Evolutionary conservation across 2,888 invertebrate species (phyloP).

Genomic region (Aphelenchoides bicaudatus): DNA sequence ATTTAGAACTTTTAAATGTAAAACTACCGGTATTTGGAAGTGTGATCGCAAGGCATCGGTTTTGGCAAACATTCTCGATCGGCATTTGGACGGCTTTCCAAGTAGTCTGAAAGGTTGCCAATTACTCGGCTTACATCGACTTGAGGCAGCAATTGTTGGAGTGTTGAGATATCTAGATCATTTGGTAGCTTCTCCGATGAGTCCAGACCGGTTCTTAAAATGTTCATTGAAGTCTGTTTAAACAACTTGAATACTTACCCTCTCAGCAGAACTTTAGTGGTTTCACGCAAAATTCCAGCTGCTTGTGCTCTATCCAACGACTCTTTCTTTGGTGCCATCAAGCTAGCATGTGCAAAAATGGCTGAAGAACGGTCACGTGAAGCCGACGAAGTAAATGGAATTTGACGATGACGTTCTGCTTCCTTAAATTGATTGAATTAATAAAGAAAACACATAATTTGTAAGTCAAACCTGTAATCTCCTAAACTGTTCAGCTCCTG

Average conservation of each 20-base stretch:
- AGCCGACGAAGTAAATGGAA: slow-evolving; percentile 17
- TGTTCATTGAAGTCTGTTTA: background rate
- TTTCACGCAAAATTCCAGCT: slow-evolving; percentile 55
- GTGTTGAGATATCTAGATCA: slow-evolving; percentile 47
- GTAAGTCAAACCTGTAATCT: too few relatives aligned
- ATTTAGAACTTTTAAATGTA: too few relatives aligned
- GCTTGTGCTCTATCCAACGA: slow-evolving; percentile 55
- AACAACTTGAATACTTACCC: slow-evolving; percentile 38
- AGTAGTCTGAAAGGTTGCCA: slow-evolving; percentile 52
- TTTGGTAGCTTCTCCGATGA: slow-evolving; percentile 49
- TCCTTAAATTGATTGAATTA: too few relatives aligned
- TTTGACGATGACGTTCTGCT: slow-evolving; percentile 34
- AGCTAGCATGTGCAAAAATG: slow-evolving; percentile 49
- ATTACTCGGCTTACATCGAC: slow-evolving; percentile 53
- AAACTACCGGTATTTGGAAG: slow-evolving; percentile 70
- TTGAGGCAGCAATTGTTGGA: slow-evolving; percentile 54
- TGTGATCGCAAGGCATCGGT: slow-evolving; percentile 60
- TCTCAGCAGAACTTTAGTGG: slow-evolving; percentile 55
- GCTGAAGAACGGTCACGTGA: slow-evolving; percentile 38
- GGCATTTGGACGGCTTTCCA: slow-evolving; percentile 29
- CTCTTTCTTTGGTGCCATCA: slow-evolving; percentile 58
- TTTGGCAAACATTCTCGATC: slow-evolving; percentile 50
- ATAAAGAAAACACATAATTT: too few relatives aligned
- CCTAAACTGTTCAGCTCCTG: slow-evolving; percentile 52
- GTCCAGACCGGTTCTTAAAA: slow-evolving; percentile 43